Evolutionary conservation across 2,888 invertebrate genomes (phyloP), one percentile per base, ranked within the genome.

Genomic region (Caenorhabditis japonica): DNA sequence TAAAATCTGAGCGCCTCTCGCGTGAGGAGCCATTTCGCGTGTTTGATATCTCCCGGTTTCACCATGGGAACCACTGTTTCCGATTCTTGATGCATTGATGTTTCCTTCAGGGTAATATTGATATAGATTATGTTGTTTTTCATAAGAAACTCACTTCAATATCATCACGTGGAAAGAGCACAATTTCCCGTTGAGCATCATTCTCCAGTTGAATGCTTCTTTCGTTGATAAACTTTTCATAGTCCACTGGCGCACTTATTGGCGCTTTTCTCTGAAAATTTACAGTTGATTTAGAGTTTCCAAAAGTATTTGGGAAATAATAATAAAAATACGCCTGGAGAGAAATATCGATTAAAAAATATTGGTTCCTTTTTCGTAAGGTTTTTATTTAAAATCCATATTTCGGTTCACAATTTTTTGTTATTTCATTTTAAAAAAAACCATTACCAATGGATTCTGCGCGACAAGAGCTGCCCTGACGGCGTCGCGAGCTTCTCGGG

Each of bases 161-260:
- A 62, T 86, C 86, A 71, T 86, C 86, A n/a, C 86, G 39, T 0
- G 87, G 83, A 73, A 86, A 86, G 5, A 86, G 69, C 0, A 86
- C 75, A 39, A 87, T 72, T 49, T 85, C 86, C 21, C 86, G 52
- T 43, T 84, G 83, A 2, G 82, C 73, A 62, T 86, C 86, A 71
- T 84, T 85, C 47, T 86, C 86, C 41, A 86, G 52, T 46, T 82
- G 81, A 10, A 84, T 83, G 47, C 77, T 82, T 49, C 83, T 61
- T 47, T 87, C 86, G 10, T 80, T 75, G 13, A 87, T 68, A 58
- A 86, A 87, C 52, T 77, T 76, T 61, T 86, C 86, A 49, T 87
- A 86, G 64, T 86, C 85, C 15, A 86, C 53, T 0, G 86, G 86
- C 27, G 72, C 71, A 5, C 83, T 43, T 21, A 85, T 76, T 10